A percentile compares a stretch with the other conserved stretches of the same genome.
Evolutionary conservation across 2,797 vertebrate genomes (phyloP).

Genomic region (Odontamblyopus rebecca): DNA sequence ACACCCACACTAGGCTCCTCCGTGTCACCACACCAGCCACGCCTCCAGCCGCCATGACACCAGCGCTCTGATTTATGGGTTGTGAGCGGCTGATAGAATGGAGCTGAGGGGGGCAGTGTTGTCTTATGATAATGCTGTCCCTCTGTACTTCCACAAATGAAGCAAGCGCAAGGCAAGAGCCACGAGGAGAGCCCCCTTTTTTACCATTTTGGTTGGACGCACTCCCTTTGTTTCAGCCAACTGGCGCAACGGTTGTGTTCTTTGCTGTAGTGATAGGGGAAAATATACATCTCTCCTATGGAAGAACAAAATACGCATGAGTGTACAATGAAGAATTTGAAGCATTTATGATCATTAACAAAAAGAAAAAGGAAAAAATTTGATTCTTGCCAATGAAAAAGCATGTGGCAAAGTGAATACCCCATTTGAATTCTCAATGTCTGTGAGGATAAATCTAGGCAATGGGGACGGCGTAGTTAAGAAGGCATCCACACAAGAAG

Average conservation of each 20-base stretch:
- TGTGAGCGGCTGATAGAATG: constrained; percentile 76
- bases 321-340: constrained; percentile 39
- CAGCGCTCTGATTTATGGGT: constrained; percentile 96
- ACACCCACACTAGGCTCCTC: constrained; percentile 92
- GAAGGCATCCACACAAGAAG: constrained; percentile 84
- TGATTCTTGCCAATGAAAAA: constrained; percentile 32
- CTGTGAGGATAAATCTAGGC: constrained; percentile 70
- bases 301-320: constrained; percentile 57
- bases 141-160: constrained; percentile 68
- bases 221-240: constrained; percentile 58
- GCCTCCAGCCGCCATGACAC: constrained; percentile 94
- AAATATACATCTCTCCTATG: constrained; percentile 50
- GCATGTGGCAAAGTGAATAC: constrained; percentile 51
- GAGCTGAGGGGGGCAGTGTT: constrained; percentile 66
- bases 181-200: constrained; percentile 28
- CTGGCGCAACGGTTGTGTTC: constrained; percentile 47
- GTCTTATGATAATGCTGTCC: constrained; percentile 93
- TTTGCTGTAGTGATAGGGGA: constrained; percentile 52
- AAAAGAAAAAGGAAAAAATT: constrained; percentile 38
- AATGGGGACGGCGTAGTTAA: constrained; percentile 79
- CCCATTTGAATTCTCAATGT: constrained; percentile 58
- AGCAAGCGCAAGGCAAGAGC: constrained; percentile 44
- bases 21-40: constrained; percentile 88
- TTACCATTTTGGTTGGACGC: constrained; percentile 36
- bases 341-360: constrained; percentile 42